Evolutionary conservation across 2,797 vertebrate species (phyloP).

Genomic region (Enteromius radiatus): DNA sequence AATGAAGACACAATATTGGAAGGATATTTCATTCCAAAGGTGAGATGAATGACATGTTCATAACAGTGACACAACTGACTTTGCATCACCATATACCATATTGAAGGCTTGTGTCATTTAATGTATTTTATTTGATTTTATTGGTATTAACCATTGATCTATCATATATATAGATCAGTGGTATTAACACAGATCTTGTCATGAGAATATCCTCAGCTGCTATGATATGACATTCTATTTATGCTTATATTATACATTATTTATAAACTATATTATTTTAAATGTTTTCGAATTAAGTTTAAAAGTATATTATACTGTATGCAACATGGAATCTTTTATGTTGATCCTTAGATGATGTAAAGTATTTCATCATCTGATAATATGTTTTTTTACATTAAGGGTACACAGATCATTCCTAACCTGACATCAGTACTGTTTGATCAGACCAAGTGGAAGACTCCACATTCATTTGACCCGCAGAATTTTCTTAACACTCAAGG

Average conservation of each 20-base stretch:
- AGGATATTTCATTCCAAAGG: constrained; percentile 57
- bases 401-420: constrained; percentile 54
- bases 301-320: neutral
- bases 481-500: constrained; percentile 52
- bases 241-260: no score
- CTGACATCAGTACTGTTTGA: constrained; percentile 56
- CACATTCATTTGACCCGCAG: constrained; percentile 56
- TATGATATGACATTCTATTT: neutral
- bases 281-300: neutral
- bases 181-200: neutral
- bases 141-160: neutral
- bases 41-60: constrained; percentile 8
- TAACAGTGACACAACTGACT: neutral
- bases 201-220: neutral
- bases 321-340: neutral
- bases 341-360: neutral
- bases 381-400: constrained; percentile 35
- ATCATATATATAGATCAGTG: no score
- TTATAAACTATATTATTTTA: neutral
- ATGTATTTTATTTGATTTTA: neutral
- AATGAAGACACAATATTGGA: constrained; percentile 48
- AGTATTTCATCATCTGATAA: neutral
- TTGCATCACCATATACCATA: neutral
- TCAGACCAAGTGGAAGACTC: constrained; percentile 51
- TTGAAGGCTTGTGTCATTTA: neutral